These are phyloP conservation scores for Penaeus monodon DNA, from an alignment of 2,888 invertebrate species.

Conservation along the genomic window DNA sequence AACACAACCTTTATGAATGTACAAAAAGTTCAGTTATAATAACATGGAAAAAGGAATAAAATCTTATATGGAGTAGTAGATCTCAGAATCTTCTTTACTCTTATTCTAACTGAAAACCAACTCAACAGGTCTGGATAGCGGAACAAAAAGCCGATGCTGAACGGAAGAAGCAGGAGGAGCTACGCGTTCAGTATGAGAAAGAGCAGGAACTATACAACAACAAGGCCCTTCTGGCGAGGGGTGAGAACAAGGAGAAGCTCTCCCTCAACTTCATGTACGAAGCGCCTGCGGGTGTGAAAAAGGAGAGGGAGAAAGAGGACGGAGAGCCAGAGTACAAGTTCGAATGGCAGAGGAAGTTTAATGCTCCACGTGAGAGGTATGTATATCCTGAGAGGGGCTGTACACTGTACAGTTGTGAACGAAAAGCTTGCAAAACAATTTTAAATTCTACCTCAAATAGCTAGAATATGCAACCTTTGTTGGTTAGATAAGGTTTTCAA, in stretches of 20 bases:
- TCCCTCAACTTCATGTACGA: constrained; percentile 99
- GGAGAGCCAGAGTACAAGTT: constrained; percentile 98
- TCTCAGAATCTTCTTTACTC: too few species aligned
- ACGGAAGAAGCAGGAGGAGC: constrained; percentile 97
- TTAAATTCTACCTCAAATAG: too few species aligned
- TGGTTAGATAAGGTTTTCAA: too few species aligned
- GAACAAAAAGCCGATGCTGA: constrained; percentile 97
- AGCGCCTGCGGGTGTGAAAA: constrained; percentile 96
- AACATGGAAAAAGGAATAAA: too few species aligned
- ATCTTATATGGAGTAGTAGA: too few species aligned
- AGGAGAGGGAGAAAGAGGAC: constrained; percentile 90
- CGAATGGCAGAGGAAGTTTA: constrained; percentile 99
- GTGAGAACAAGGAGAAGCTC: constrained; percentile 96
- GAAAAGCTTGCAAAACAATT: neutral
- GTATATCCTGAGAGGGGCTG: constrained; percentile 64
- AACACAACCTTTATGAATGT: too few species aligned
- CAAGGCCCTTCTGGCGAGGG: constrained; percentile 92
- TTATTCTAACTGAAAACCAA: too few species aligned
- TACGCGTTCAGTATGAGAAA: constrained; percentile 96
- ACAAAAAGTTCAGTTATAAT: too few species aligned
- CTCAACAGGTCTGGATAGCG: constrained; percentile 95
- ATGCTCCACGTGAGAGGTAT: constrained; percentile 94
- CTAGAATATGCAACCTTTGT: too few species aligned
- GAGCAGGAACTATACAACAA: constrained; percentile 99
- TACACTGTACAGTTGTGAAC: neutral